A percentile compares a stretch with the other conserved stretches of the same genome.
phyloP scores from a whole-genome alignment of 2,113 vertebrate species.

The Varanus komodoensis region DNA sequence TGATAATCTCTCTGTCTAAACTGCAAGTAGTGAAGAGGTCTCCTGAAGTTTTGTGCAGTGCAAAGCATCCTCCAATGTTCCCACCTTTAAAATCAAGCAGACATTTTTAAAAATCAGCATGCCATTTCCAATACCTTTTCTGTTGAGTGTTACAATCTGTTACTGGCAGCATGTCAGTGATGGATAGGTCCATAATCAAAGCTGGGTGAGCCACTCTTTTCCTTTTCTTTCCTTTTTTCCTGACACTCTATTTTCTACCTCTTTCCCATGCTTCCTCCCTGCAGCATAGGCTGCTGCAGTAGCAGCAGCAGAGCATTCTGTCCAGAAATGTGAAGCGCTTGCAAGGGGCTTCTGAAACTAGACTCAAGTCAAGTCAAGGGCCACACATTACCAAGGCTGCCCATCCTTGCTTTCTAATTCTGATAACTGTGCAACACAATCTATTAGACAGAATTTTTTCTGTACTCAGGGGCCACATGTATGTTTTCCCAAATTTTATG shows the following conservation, averaged over 20 bases:
- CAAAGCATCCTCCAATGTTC: conserved; percentile 82
- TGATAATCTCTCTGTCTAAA: conserved; percentile 87
- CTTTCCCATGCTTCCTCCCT: no score
- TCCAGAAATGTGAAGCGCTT: background rate
- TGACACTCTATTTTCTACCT: background rate
- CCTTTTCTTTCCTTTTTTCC: background rate
- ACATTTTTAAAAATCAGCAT: background rate
- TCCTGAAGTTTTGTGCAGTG: conserved; percentile 83
- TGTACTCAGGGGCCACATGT: conserved; percentile 1
- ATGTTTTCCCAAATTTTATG: conserved; percentile 39
- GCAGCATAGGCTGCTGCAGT: background rate
- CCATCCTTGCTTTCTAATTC: background rate
- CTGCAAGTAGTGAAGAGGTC: conserved; percentile 78
- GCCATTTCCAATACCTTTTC: conserved; percentile 6
- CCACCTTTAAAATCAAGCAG: conserved; percentile 77
- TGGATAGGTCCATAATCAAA: background rate
- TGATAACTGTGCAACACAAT: conserved; percentile 43
- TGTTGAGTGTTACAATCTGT: background rate
- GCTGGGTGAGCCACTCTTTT: background rate
- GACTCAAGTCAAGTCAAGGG: no score
- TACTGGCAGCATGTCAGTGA: background rate
- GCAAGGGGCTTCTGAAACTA: no score
- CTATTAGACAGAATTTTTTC: background rate
- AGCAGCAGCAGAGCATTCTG: background rate
- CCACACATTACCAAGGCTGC: background rate